Evolutionary conservation across 2,797 vertebrate genomes (phyloP).

Genomic region (Neosilurus hyrtlii): DNA sequence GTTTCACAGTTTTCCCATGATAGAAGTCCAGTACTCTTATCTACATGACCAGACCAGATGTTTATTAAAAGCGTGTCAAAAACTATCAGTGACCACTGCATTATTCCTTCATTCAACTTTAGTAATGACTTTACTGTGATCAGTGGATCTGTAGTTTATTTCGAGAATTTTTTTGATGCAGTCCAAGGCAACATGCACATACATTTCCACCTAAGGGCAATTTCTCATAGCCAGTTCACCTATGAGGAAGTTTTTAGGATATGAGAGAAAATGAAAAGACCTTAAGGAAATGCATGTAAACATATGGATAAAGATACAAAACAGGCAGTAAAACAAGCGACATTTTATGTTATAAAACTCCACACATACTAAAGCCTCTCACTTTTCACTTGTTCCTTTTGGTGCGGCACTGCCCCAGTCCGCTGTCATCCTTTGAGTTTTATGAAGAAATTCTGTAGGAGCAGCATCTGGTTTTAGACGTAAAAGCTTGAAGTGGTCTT

Average conservation of each 20-base stretch:
- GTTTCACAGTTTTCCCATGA: slow-evolving; percentile 19
- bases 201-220: neutral
- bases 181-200: neutral
- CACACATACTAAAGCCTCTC: too few relatives aligned
- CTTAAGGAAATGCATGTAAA: neutral
- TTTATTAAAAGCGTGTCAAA: neutral
- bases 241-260: neutral
- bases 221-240: neutral
- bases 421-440: too few relatives aligned
- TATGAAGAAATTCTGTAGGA: too few relatives aligned
- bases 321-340: neutral
- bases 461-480: too few relatives aligned
- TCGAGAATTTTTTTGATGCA: neutral
- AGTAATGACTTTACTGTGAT: neutral
- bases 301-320: neutral
- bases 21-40: slow-evolving; percentile 2
- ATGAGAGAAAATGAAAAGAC: neutral
- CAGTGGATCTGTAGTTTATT: neutral
- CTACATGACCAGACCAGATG: neutral
- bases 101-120: neutral
- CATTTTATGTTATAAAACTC: too few relatives aligned
- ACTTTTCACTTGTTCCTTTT: too few relatives aligned
- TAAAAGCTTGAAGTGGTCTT: too few relatives aligned
- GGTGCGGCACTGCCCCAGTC: too few relatives aligned
- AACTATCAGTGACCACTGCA: neutral